These are phyloP conservation scores for Platichthys stellatus DNA, from an alignment of 2,113 vertebrate genomes.

Conservation along the genomic window DNA sequence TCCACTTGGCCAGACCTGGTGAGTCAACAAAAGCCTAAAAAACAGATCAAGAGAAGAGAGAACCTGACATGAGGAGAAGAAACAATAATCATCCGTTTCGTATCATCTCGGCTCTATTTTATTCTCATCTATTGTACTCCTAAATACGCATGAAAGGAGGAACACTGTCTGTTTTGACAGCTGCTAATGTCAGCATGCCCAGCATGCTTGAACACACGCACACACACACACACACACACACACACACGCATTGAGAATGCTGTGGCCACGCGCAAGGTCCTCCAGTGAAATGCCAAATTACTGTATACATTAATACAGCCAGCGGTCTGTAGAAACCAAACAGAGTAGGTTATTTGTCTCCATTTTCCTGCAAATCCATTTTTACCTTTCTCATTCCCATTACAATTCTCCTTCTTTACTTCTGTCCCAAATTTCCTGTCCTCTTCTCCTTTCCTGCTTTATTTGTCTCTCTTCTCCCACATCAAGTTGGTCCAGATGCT, in stretches of 20 bases:
- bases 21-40: constrained; percentile 40
- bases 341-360: constrained; percentile 29
- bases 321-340: constrained; percentile 25
- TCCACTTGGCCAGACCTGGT: constrained; percentile 68
- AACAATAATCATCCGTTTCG: neutral
- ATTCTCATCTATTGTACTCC: constrained; percentile 32
- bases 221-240: constrained; percentile 32
- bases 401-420: neutral
- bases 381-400: neutral
- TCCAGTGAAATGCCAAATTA: constrained; percentile 64
- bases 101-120: constrained; percentile 39
- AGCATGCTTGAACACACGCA: constrained; percentile 31
- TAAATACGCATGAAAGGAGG: constrained; percentile 37
- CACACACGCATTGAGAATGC: constrained; percentile 37
- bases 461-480: neutral
- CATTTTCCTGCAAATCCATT: neutral
- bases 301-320: constrained; percentile 43
- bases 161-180: constrained; percentile 67
- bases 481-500: constrained; percentile 12
- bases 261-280: constrained; percentile 53
- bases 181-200: constrained; percentile 65
- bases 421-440: neutral
- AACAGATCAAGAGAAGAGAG: neutral
- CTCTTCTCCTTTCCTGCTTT: neutral
- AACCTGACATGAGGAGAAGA: neutral